Percentiles rank a stretch among this genome's conserved stretches.
These are phyloP conservation scores for Agrypnia vestita DNA, from an alignment of 1,140 invertebrate species.

Conservation along the genomic window DNA sequence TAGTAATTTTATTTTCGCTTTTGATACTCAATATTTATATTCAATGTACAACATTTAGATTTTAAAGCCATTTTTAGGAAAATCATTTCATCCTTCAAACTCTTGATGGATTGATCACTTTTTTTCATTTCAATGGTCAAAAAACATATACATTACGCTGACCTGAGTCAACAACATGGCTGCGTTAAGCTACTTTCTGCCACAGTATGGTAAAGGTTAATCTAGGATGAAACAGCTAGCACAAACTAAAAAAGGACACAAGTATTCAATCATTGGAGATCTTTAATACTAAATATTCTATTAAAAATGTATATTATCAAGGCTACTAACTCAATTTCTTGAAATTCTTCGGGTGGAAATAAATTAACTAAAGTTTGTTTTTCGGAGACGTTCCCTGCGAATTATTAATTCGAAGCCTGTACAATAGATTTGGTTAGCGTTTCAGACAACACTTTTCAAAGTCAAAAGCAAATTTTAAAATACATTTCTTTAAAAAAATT, in stretches of 20 bases:
- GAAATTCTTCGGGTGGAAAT: neutral
- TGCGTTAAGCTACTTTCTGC: no score
- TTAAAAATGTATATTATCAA: neutral
- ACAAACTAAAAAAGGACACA: neutral
- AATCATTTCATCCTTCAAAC: no score
- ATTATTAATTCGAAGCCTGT: neutral
- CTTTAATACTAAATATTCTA: neutral
- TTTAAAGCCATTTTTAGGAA: no score
- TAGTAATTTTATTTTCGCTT: no score
- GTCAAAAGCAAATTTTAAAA: neutral
- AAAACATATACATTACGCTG: no score
- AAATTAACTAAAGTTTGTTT: slow-evolving; percentile 1
- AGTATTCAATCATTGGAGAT: neutral
- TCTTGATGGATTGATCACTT: no score
- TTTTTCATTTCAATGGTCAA: no score
- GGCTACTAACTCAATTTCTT: neutral
- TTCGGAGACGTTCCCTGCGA: neutral
- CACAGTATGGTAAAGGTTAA: no score
- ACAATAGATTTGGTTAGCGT: neutral
- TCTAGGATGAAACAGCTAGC: neutral
- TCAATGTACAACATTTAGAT: no score
- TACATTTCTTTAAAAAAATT: no score
- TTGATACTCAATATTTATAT: no score
- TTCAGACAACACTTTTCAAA: slow-evolving; percentile 1
- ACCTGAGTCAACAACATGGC: no score